phyloP scores from a whole-genome alignment of 1,140 invertebrate genomes.

The Artemia franciscana region DNA sequence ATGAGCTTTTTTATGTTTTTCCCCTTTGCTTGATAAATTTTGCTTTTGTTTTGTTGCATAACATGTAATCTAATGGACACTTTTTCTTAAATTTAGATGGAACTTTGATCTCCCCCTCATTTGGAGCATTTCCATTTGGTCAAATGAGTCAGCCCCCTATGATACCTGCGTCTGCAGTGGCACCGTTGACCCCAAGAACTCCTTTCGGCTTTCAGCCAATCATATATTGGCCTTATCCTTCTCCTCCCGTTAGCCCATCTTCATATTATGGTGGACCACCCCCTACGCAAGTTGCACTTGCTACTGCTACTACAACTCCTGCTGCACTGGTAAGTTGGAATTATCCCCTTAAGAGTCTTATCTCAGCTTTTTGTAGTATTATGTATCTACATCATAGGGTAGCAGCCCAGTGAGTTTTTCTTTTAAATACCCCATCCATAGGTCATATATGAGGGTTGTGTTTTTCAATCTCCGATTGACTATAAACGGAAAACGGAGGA shows the following conservation, averaged over 20 bases:
- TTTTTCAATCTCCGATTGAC: too few relatives aligned
- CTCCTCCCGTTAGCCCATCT: conserved; percentile 67
- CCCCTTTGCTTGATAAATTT: not conserved
- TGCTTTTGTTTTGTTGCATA: not conserved
- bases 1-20: too few relatives aligned
- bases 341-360: not conserved
- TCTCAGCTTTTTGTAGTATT: not conserved
- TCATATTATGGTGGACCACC: conserved; percentile 42
- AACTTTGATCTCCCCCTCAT: conserved; percentile 27
- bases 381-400: not conserved
- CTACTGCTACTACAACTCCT: conserved; percentile 13
- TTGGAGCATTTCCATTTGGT: conserved; percentile 21
- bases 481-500: not conserved
- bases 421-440: too few relatives aligned
- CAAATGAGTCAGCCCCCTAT: conserved; percentile 20
- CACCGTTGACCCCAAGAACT: conserved; percentile 28
- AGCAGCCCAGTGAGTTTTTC: not conserved
- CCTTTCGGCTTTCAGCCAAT: conserved; percentile 26
- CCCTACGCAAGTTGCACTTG: conserved; percentile 20
- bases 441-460: too few relatives aligned
- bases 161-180: conserved; percentile 16
- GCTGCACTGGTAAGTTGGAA: conserved; percentile 12
- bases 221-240: conserved; percentile 74
- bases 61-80: not conserved
- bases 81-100: conserved; percentile 21